Evolutionary conservation across 2,797 vertebrate genomes (phyloP).

Genomic region (Micrastur ruficollis): DNA sequence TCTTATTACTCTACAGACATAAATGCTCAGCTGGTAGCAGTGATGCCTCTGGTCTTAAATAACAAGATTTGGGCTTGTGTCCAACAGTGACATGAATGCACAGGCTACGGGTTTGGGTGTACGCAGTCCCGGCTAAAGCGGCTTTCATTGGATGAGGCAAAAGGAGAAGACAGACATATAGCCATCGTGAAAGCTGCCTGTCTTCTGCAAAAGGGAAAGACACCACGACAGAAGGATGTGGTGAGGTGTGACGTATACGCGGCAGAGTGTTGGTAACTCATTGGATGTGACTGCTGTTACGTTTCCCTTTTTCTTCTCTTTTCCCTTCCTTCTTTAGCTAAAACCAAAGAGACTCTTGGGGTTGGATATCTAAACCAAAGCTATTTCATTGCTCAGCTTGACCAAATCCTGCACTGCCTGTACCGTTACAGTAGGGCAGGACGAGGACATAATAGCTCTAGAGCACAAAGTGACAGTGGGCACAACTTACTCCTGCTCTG

Average conservation of each 20-base stretch:
- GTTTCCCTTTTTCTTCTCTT: background rate
- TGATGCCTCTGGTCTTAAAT: background rate
- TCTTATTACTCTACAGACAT: slow-evolving; percentile 40
- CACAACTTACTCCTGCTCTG: background rate
- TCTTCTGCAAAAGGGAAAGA: background rate
- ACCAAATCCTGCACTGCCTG: background rate
- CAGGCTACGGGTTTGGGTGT: background rate
- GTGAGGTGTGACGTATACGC: background rate
- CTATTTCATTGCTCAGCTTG: background rate
- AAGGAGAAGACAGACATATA: background rate
- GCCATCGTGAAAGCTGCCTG: background rate
- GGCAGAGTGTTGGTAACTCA: background rate
- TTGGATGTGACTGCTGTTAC: background rate
- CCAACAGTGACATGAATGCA: background rate
- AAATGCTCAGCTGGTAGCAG: slow-evolving; percentile 32
- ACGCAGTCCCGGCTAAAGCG: background rate
- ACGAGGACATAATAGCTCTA: background rate
- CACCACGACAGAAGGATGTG: background rate
- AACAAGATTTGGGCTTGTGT: background rate
- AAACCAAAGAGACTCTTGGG: background rate
- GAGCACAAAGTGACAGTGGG: background rate
- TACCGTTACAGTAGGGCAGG: background rate
- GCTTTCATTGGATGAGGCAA: background rate
- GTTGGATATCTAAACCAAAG: background rate
- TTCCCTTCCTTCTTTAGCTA: background rate